phyloP scores from a whole-genome alignment of 2,113 vertebrate genomes.

The Mormoops blainvillei region DNA sequence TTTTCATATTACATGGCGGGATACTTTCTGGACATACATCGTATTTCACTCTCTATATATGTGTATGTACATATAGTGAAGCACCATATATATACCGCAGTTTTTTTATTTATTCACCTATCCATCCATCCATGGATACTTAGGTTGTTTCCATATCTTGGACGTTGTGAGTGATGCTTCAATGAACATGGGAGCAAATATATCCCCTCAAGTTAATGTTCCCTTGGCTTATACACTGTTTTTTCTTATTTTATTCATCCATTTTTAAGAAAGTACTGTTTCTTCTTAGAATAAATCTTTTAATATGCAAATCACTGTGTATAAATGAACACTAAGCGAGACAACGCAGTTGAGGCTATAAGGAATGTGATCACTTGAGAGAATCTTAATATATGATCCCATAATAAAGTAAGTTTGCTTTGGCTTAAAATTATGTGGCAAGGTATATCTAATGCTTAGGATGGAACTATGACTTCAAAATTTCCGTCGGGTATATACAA shows the following conservation, averaged over 20 bases:
- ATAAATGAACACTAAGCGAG: background rate
- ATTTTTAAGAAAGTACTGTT: background rate
- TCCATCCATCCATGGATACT: too few relatives aligned
- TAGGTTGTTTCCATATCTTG: background rate
- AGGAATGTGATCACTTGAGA: background rate
- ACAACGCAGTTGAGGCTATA: background rate
- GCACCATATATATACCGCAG: too few relatives aligned
- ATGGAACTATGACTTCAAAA: background rate
- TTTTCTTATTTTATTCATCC: background rate
- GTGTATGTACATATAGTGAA: too few relatives aligned
- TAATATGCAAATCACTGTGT: background rate
- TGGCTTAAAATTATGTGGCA: background rate
- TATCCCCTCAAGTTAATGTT: background rate
- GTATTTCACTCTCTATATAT: background rate
- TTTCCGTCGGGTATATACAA: background rate
- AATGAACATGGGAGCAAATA: too few relatives aligned
- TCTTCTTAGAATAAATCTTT: background rate
- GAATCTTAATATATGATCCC: background rate
- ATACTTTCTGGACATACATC: too few relatives aligned
- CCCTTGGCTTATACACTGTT: background rate
- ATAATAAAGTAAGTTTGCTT: background rate
- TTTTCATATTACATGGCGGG: too few relatives aligned
- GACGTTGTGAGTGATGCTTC: background rate
- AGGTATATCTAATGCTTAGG: fast-evolving
- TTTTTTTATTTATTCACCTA: background rate